These are phyloP conservation scores for Dendroctonus ponderosae DNA, from an alignment of 1,140 invertebrate genomes.

Conservation along the genomic window DNA sequence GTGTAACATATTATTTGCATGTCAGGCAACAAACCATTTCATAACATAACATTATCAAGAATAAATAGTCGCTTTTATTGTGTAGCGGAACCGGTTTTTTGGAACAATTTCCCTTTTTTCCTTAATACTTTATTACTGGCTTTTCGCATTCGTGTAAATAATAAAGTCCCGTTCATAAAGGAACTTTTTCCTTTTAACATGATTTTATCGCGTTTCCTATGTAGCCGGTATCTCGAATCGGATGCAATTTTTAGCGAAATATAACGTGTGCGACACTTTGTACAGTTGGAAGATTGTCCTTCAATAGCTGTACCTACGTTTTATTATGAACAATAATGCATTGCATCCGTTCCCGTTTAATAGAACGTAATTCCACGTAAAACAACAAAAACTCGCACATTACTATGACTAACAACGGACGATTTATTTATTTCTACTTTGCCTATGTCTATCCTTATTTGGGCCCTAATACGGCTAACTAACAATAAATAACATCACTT, in stretches of 20 bases:
- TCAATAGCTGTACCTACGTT: neutral
- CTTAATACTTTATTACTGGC: no score
- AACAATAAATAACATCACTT: slow-evolving; percentile 29
- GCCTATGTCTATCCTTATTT: slow-evolving; percentile 25
- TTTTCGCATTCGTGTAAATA: no score
- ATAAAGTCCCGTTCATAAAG: no score
- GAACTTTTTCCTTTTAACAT: no score
- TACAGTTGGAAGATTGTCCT: neutral
- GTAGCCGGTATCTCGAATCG: no score
- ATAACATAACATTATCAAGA: slow-evolving; percentile 13
- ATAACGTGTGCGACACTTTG: no score
- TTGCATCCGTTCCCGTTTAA: slow-evolving; percentile 5
- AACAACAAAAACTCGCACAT: slow-evolving; percentile 13
- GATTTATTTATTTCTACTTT: slow-evolving; percentile 12
- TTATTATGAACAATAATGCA: neutral
- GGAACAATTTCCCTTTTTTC: slow-evolving; percentile 7
- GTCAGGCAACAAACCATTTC: slow-evolving; percentile 10
- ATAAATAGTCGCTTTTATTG: slow-evolving; percentile 14
- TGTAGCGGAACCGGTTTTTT: slow-evolving; percentile 15
- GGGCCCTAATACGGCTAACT: slow-evolving; percentile 21
- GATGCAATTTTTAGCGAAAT: no score
- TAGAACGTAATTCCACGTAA: slow-evolving; percentile 5
- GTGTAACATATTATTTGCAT: slow-evolving; percentile 38
- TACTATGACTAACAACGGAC: slow-evolving; percentile 17
- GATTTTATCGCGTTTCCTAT: no score